Evolutionary conservation across 2,113 vertebrate species (phyloP).

Genomic region (Engystomops pustulosus): DNA sequence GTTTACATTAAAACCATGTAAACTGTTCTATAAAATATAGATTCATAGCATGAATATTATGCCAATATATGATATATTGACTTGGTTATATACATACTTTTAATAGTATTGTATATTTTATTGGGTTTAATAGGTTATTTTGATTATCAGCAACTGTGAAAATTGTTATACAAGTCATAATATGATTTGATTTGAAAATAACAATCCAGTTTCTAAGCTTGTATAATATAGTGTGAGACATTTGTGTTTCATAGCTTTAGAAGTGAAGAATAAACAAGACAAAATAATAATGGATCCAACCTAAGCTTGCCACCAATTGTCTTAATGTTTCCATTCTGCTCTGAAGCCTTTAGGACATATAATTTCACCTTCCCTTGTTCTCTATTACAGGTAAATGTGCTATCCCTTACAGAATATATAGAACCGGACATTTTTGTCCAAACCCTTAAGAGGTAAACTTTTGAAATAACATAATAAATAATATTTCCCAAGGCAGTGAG

Average conservation of each 20-base stretch:
- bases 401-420: background rate
- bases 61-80: background rate
- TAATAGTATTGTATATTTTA: background rate
- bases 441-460: background rate
- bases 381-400: slow-evolving; percentile 1
- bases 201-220: background rate
- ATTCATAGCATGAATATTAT: no score
- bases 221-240: background rate
- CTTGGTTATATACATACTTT: background rate
- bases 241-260: background rate
- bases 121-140: background rate
- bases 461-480: slow-evolving; percentile 3
- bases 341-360: background rate
- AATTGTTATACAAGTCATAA: background rate
- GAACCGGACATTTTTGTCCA: background rate
- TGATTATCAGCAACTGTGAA: background rate
- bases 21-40: no score
- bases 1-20: no score
- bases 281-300: background rate
- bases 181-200: background rate
- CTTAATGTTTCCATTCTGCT: background rate
- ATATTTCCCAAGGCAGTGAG: background rate
- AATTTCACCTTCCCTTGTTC: background rate
- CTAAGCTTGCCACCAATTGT: background rate
- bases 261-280: background rate